phyloP scores from a whole-genome alignment of 2,113 vertebrate genomes.

The Gnathonemus longibarbis region DNA sequence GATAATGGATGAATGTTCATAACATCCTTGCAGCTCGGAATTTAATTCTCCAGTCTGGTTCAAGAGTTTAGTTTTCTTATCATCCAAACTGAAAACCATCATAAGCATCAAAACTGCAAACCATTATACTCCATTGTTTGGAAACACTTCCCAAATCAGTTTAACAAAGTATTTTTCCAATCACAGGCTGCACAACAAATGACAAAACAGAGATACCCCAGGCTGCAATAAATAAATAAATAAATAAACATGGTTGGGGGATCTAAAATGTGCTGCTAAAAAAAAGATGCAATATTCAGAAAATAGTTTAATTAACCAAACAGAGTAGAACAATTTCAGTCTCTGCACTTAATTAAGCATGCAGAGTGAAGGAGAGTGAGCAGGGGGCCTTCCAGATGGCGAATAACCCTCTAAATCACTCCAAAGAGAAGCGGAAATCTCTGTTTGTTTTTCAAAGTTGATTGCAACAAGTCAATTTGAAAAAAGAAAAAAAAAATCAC shows the following conservation, averaged over 20 bases:
- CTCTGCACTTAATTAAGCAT: constrained; percentile 57
- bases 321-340: constrained; percentile 24
- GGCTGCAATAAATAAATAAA: not conserved
- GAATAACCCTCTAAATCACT: constrained; percentile 50
- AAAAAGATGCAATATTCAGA: constrained; percentile 19
- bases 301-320: constrained; percentile 32
- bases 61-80: not conserved
- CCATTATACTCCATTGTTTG: not conserved
- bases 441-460: constrained; percentile 45
- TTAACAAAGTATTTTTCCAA: not conserved
- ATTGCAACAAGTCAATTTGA: constrained; percentile 29
- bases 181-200: not conserved
- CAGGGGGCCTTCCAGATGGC: constrained; percentile 61
- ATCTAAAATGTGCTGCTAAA: not conserved
- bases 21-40: not conserved
- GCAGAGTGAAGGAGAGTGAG: constrained; percentile 45
- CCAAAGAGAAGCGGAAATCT: constrained; percentile 45
- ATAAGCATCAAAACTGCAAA: not conserved
- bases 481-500: not conserved
- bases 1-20: not conserved
- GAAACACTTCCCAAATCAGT: not conserved
- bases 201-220: not conserved
- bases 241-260: not conserved
- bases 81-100: not conserved
- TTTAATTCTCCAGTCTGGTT: not conserved